These are phyloP conservation scores for Mus caroli DNA, from an alignment of 2,797 vertebrate genomes.

Conservation along the genomic window DNA sequence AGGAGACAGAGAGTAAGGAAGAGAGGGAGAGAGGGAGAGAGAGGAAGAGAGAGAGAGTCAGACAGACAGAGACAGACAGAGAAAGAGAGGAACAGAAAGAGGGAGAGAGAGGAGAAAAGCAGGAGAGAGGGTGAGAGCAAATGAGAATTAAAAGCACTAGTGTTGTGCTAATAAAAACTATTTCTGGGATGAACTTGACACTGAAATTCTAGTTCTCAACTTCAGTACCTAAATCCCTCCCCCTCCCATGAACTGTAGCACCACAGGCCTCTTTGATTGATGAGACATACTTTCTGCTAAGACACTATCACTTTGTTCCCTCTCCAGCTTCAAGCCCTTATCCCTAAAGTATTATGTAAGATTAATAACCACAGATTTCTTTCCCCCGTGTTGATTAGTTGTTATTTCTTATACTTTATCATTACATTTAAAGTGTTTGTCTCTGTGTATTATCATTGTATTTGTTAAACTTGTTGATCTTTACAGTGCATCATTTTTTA, in stretches of 20 bases:
- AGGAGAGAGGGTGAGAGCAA: not conserved
- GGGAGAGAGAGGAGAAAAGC: not conserved
- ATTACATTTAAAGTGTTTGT: constrained; percentile 3
- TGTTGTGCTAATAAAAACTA: not conserved
- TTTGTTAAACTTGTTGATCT: not conserved
- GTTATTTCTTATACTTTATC: not conserved
- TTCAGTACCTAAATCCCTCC: not conserved
- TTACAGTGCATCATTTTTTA: not conserved
- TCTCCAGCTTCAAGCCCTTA: not conserved
- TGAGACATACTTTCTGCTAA: not conserved
- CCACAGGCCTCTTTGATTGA: not conserved
- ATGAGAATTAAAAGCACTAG: not conserved
- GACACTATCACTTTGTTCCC: not conserved
- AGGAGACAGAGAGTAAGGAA: not conserved
- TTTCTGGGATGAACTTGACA: not conserved
- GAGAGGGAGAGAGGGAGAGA: rapidly evolving
- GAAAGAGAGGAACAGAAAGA: not conserved
- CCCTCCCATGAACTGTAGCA: not conserved
- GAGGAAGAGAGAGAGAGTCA: too few species aligned
- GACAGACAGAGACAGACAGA: too few species aligned
- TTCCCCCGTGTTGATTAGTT: not conserved
- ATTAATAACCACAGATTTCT: not conserved
- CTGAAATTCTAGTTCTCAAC: not conserved
- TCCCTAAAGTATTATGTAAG: not conserved
- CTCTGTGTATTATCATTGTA: not conserved